phyloP scores from a whole-genome alignment of 1,140 invertebrate species.

The Neodiprion lecontei region DNA sequence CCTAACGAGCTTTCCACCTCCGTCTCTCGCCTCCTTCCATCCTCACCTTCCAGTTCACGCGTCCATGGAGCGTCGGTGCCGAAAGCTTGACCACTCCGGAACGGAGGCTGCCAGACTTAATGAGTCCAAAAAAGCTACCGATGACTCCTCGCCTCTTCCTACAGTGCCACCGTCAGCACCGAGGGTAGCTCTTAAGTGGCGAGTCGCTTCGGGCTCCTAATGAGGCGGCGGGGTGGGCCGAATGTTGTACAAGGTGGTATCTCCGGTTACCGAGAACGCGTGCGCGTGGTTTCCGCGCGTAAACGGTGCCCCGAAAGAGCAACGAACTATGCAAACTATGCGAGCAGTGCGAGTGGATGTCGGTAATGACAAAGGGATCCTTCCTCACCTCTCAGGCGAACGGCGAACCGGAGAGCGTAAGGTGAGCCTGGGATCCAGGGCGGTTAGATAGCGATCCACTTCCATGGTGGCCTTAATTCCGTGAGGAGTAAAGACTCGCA shows the following conservation, averaged over 20 bases:
- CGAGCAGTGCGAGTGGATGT: not conserved
- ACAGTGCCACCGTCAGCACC: too few species aligned
- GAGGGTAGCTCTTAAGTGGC: too few species aligned
- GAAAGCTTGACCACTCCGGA: too few species aligned
- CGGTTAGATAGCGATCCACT: too few species aligned
- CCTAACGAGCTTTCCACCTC: not conserved
- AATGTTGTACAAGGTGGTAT: not conserved
- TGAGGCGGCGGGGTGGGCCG: too few species aligned
- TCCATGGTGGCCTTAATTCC: too few species aligned
- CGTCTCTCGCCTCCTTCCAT: not conserved
- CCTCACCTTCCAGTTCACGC: not conserved
- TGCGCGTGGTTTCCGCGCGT: not conserved
- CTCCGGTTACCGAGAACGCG: not conserved
- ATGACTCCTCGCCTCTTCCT: too few species aligned
- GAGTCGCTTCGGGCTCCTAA: too few species aligned
- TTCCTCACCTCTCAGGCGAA: not conserved
- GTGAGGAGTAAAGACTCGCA: not conserved
- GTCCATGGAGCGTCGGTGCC: not conserved
- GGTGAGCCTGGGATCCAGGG: not conserved
- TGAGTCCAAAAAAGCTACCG: too few species aligned
- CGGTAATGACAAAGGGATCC: not conserved
- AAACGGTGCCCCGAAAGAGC: not conserved
- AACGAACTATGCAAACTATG: conserved; percentile 13
- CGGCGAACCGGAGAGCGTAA: not conserved
- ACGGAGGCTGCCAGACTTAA: too few species aligned